Evolutionary conservation across 2,888 invertebrate species (phyloP).

Genomic region (Sinotaia quadrata): DNA sequence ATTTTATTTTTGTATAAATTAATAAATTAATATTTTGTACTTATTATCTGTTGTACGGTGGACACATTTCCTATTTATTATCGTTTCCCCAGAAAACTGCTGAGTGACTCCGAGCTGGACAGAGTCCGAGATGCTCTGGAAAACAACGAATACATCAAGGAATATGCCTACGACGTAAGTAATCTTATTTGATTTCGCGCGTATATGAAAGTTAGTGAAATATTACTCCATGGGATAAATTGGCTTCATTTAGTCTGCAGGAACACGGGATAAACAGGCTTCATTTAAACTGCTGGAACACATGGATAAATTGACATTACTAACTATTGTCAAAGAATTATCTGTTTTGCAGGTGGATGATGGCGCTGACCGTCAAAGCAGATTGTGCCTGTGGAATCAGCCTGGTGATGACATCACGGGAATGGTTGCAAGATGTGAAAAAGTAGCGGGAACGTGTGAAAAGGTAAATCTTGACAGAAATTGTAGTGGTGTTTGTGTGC

Average conservation of each 20-base stretch:
- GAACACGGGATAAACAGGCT: neutral
- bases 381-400: conserved; percentile 57
- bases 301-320: neutral
- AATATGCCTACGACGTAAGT: conserved; percentile 17
- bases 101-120: conserved; percentile 12
- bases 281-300: neutral
- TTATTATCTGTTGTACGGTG: no score
- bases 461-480: no score
- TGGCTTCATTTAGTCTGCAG: neutral
- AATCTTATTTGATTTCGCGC: neutral
- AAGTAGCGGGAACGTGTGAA: conserved; percentile 61
- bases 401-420: conserved; percentile 66
- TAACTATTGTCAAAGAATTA: neutral
- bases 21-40: no score
- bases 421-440: conserved; percentile 60
- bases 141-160: conserved; percentile 3
- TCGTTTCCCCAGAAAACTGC: conserved; percentile 4
- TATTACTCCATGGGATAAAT: neutral
- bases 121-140: conserved; percentile 4
- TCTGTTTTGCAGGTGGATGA: conserved; percentile 9
- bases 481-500: no score
- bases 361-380: conserved; percentile 8
- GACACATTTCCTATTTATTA: neutral
- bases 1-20: no score
- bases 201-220: no score